These are phyloP conservation scores for Pogonocherus hispidulus DNA, from an alignment of 2,888 invertebrate genomes.

Conservation along the genomic window DNA sequence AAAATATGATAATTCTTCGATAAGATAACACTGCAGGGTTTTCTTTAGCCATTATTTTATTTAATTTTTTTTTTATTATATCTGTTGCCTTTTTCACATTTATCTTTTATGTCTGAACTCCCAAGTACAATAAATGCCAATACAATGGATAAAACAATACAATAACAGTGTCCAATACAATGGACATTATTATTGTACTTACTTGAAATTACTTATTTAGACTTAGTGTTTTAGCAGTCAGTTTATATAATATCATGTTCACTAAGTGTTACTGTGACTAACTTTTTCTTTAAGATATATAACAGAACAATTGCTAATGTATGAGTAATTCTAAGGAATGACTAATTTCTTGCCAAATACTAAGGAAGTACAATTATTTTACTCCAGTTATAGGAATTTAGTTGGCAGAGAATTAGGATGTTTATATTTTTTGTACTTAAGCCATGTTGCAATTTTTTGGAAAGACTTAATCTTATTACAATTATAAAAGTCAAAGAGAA, in stretches of 20 bases:
- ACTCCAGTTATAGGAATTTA: background rate
- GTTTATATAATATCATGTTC: background rate
- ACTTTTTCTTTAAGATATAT: background rate
- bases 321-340: conserved; percentile 6
- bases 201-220: no score
- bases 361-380: background rate
- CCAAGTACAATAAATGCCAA: no score
- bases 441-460: background rate
- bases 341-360: background rate
- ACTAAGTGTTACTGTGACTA: background rate
- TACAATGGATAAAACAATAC: no score
- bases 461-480: background rate
- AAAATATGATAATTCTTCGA: no score
- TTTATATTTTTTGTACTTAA: background rate
- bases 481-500: background rate
- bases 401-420: background rate
- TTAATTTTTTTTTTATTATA: no score
- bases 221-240: background rate
- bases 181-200: no score
- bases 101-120: no score
- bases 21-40: no score
- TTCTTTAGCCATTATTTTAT: no score
- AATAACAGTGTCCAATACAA: no score
- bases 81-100: no score
- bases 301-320: background rate